Conservation (phyloP, 2,797 vertebrate species). For the Lates japonicus region DNA sequence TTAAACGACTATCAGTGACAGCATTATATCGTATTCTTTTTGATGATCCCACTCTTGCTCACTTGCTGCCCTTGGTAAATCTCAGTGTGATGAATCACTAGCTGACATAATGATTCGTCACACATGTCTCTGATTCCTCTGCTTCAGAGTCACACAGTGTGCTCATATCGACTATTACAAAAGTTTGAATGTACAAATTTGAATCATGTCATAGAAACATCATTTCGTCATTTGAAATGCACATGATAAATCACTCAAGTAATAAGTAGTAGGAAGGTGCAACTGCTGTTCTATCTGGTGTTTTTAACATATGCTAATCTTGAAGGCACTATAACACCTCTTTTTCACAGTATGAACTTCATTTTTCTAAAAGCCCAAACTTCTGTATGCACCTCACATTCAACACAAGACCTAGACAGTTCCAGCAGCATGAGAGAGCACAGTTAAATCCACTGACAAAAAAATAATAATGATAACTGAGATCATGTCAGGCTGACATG, state of each 20-base stretch:
- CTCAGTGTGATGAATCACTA: constrained; percentile 34
- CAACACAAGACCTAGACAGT: constrained; percentile 9
- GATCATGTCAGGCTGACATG: constrained; percentile 58
- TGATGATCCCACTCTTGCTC: constrained; percentile 19
- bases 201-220: background rate
- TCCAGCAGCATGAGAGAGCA: constrained; percentile 5
- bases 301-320: background rate
- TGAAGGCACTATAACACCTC: background rate
- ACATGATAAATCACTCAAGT: background rate
- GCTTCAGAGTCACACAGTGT: constrained; percentile 19
- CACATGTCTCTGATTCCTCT: constrained; percentile 25
- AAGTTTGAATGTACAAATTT: background rate
- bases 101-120: constrained; percentile 37
- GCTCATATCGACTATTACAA: background rate
- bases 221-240: background rate
- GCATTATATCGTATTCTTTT: constrained; percentile 1
- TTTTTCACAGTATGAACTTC: background rate
- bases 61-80: constrained; percentile 5
- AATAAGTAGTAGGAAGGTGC: background rate
- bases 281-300: background rate
- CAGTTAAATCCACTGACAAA: constrained; percentile 23
- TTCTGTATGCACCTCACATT: background rate
- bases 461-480: constrained; percentile 29
- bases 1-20: background rate
- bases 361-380: background rate